Evolutionary conservation across 2,797 vertebrate genomes (phyloP), one percentile per base, ranked within the genome.

Genomic region (Anomalospiza imberbis): DNA sequence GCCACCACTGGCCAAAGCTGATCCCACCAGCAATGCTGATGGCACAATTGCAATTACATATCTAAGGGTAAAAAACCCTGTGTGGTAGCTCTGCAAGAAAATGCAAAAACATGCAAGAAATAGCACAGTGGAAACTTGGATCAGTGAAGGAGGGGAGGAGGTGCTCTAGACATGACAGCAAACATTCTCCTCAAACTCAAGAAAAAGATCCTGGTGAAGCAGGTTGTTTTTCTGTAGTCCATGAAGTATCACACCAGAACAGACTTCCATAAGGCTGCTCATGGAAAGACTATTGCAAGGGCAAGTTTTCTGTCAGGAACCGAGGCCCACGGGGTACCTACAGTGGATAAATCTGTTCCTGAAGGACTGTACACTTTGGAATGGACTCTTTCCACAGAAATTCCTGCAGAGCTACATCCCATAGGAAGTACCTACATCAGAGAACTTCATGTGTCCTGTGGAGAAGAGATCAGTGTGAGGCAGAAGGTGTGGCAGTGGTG

Each of bases 381-480:
- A 88, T n/a, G 7, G 5, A 53, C 2, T 3, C 7, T 26, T 29
- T 28, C 60, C 66, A 25, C 19, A 50, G 38, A 42, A 63, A 47
- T 66, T 82, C 19, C n/a, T 74, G 9, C 7, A 58, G 25, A 45
- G 19, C 5, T 38, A 3, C 34, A 18, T 74, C 17, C 22, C 4
- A 1, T 44, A 42, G 40, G 40, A 79, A 58, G 13, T 6, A 78
- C 7, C 3, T 53, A 4, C 0, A 0, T 14, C 32, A 22, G 19
- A 82, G 55, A 71, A 50, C 19, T 54, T 75, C 2, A 48, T 26
- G 17, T 18, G 13, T 48, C 44, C 13, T 16, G 1, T 50, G 20
- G 24, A 72, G 21, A 12, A 61, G 28, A 40, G 18, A 53, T 47
- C 18, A 54, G 12, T 28, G 19, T 65, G 45, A 71, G 12, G 28